Base-by-base conservation (phyloP, 2,888 invertebrate species). In the Allygus modestus region DNA sequence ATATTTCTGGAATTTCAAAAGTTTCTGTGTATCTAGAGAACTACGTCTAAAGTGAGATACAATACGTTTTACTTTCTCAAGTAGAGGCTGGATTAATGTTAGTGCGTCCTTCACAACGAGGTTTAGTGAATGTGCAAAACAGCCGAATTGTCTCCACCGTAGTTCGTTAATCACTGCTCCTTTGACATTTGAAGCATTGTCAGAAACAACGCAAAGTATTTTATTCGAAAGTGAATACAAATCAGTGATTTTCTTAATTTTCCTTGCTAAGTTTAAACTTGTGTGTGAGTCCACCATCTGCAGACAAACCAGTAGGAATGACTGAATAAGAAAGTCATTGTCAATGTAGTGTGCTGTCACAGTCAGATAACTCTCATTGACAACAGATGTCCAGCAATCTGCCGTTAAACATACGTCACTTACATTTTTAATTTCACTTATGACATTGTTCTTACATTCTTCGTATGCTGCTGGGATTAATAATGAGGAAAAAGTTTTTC, bases 71-170 rank as follows among this genome's bases (percentile, higher is more conserved):
- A 28, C 54, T 77, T 77, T 20, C 23, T 41, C 23, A 28, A 28
- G 11, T 4, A 54, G 20, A 31, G 23, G 20, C 26, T 28, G 11
- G 15, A 26, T n/a, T 20, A 5, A 17, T 65, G 0, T 20, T 0
- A 84, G 12, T 58, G 79, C 65, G 54, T 46, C 65, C n/a, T 69
- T 31, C 0, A 84, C 61, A 28, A 79, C 46, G 4, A 84, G 41
- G 58, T 84, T 84, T 15, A 84, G 9, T 5, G 77, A 65, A 65
- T 84, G 84, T 1, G 84, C 79, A 26, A 41, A 84, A 41, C 84
- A 84, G 9, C 84, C 84, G 75, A 84, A 84, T 33, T 84, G 79
- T 31, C 58, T 23, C 84, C 61, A 79, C 2, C 33, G 65, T 23
- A 84, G n/a, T 31, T 84, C 79, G 20, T 43, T 65, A 15, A 9